Evolutionary conservation across 2,113 vertebrate species (phyloP).

Genomic region (Boulengeromyrus knoepffleri): DNA sequence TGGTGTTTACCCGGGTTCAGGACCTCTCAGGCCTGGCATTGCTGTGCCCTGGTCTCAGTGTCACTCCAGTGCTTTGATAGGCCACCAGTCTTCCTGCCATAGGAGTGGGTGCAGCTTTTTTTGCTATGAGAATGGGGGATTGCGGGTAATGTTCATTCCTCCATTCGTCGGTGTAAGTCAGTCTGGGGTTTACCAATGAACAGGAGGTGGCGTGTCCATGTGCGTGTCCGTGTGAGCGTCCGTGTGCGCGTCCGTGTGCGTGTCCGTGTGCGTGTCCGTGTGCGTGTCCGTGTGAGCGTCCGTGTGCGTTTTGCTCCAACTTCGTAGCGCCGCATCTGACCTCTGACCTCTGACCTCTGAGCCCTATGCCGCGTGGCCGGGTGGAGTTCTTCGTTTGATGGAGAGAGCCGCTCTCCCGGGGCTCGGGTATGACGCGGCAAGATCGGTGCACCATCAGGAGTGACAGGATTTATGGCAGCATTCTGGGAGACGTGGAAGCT

Average conservation of each 20-base stretch:
- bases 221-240: too few species aligned
- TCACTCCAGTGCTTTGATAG: not conserved
- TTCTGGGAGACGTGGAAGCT: not conserved
- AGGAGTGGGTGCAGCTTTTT: not conserved
- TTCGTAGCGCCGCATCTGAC: not conserved
- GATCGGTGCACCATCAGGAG: not conserved
- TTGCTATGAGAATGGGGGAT: not conserved
- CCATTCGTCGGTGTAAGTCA: not conserved
- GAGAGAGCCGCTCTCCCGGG: not conserved
- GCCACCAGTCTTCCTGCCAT: not conserved
- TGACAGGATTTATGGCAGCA: not conserved
- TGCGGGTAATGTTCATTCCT: not conserved
- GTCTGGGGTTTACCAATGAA: not conserved
- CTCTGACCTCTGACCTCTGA: slow-evolving; percentile 1
- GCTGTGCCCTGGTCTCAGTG: not conserved
- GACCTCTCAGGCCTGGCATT: not conserved
- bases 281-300: not conserved
- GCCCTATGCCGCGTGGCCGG: too few species aligned
- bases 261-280: too few species aligned
- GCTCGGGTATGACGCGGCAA: not conserved
- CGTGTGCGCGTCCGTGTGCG: not conserved
- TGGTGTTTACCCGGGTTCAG: not conserved
- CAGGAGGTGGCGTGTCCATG: not conserved
- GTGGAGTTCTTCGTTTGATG: not conserved
- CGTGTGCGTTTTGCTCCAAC: not conserved